Evolutionary conservation across 2,888 invertebrate species (phyloP), one percentile per base, ranked within the genome.

Genomic region (Globia sparganii): DNA sequence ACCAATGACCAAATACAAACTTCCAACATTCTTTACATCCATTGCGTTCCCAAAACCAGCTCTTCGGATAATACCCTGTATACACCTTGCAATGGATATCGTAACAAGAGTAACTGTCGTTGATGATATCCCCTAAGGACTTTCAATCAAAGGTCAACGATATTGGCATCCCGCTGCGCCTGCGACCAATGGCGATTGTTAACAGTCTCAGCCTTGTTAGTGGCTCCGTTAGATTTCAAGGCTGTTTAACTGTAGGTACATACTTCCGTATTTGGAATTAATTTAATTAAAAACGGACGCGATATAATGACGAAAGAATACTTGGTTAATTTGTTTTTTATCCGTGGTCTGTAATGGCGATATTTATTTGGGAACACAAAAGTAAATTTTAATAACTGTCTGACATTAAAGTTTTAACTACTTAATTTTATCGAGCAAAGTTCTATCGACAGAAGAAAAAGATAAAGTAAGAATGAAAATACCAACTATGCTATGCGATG

Each of bases 151-250:
- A 83, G 80, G 83, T 77, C 80, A 77, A 37, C 34, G 73, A 34
- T 73, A 73, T 58, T 67, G 80, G 71, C 67, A 65, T 73, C 84
- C 84, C 77, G 77, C 85, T 71, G 85, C 25, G 85, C 77, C 71
- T 64, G 85, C 25, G 85, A 77, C 71, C 78, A 75, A 75, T 73
- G 76, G 72, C 53, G 59, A 85, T 78, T 81, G 78, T 77, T 53
- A 73, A 81, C 71, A 77, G 61, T 77, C 59, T 31, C 28, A 34
- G 37, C 56, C 68, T 75, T 53, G 71, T 37, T 77, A 64, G 56
- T 43, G 73, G 71, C 68, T 28, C 84, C 61, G 84, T 84, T 81
- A 78, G 40, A 25, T 53, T 65, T 66, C 81, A 84, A 81, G 84
- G 84, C 61, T 78, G 58, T 68, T 43, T 46, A 73, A 71, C 66